Evolutionary conservation across 1,140 invertebrate species (phyloP).

Genomic region (Drosophila nigrodunni): DNA sequence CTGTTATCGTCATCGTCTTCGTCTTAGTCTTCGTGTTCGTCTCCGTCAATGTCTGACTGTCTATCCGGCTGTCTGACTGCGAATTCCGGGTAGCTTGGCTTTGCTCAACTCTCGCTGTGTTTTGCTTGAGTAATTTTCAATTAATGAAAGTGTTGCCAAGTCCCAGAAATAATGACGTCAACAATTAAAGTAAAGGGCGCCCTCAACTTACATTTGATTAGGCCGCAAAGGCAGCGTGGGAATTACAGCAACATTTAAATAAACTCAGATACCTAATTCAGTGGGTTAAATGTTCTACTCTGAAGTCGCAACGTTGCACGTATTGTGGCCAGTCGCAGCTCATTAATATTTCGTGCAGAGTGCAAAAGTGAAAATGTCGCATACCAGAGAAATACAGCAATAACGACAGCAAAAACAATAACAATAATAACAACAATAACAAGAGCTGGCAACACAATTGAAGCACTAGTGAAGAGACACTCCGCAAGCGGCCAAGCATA

Average conservation of each 20-base stretch:
- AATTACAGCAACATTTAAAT: constrained; percentile 34
- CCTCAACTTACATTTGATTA: constrained; percentile 28
- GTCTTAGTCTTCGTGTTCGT: not conserved
- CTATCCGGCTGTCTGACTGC: constrained; percentile 19
- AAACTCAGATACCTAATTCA: constrained; percentile 13
- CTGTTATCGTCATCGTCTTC: not conserved
- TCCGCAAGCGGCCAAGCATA: constrained; percentile 21
- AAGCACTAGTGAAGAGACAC: constrained; percentile 27
- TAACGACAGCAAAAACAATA: constrained; percentile 33
- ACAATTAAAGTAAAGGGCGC: constrained; percentile 52
- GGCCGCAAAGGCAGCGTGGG: constrained; percentile 23
- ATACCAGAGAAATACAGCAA: constrained; percentile 54
- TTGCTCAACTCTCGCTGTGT: constrained; percentile 39
- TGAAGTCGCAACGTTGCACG: not conserved
- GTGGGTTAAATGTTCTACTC: constrained; percentile 66
- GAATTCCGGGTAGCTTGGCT: constrained; percentile 65
- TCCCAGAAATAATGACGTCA: constrained; percentile 58
- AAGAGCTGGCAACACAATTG: constrained; percentile 35
- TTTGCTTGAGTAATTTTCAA: constrained; percentile 80
- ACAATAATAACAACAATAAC: constrained; percentile 36
- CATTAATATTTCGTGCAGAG: constrained; percentile 70
- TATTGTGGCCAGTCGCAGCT: constrained; percentile 30
- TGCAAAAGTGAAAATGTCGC: constrained; percentile 84
- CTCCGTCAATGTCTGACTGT: constrained; percentile 30
- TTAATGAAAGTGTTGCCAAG: constrained; percentile 72